Evolutionary conservation across 2,888 invertebrate species (phyloP), one percentile per base, ranked within the genome.

Genomic region (Ferdinandea cuprea): DNA sequence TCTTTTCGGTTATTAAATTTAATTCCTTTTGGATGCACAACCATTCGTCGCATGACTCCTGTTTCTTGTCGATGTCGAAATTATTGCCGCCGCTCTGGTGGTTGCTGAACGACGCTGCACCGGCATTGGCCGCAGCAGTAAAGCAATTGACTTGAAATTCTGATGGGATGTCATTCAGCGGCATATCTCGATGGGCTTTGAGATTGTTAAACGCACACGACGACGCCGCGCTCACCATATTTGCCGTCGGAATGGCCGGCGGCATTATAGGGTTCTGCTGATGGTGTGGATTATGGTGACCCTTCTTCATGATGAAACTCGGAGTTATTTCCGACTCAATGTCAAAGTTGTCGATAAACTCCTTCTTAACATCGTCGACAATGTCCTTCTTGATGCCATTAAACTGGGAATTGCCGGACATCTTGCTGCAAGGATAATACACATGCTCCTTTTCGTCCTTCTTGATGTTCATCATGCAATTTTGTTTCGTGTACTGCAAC

Each of bases 11-110:
- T 50, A 92, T 91, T 37, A 93, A 85, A 87, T 92, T 93, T 2
- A 94, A 89, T 86, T 94, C 94, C 65, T 94, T 93, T 86, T 94
- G 94, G 71, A 94, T 93, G 85, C 94, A 94, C 42, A 94, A 91
- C 94, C 94, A 94, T 87, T 94, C 94, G 87, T 94, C 94, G 86
- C 93, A 93, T 74, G 93, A 92, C 79, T 91, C 90, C 79, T 84
- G 85, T 28, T 84, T 81, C 32, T 85, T 85, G 61, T 83, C 83
- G 2, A 68, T 59, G 8, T 83, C 83, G 79, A 84, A 78, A 69
- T 68, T 3, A 40, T 81, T n/a, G 28, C 44, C 61, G 54, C 85
- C 52, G 11, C 19, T 86, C 85, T 6, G 87, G 86, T 15, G 68
- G 30, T 46, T 85, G 8, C 50, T 78, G 66, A 17, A 73, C 11